A percentile compares a stretch with the other conserved stretches of the same genome.
Conservation (phyloP, 2,888 invertebrate species). For the Pammene fasciana region DNA sequence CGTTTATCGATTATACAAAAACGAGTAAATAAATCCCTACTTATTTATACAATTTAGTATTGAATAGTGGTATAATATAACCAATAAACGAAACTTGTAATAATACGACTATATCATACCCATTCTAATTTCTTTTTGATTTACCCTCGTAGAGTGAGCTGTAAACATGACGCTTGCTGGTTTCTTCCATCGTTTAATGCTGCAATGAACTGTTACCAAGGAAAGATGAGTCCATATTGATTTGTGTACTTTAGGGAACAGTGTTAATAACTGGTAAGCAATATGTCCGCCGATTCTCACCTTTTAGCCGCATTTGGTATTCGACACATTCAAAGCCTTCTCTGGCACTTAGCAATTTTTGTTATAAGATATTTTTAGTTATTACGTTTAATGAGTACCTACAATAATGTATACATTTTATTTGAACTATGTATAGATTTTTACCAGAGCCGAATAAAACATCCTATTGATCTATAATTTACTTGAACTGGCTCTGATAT, state of each 20-base stretch:
- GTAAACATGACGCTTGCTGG: neutral
- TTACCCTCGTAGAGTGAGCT: neutral
- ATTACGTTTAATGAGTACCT: constrained; percentile 17
- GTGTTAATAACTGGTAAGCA: constrained; percentile 29
- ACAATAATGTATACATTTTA: constrained; percentile 17
- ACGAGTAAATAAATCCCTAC: too few relatives aligned
- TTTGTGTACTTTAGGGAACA: constrained; percentile 25
- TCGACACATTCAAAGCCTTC: constrained; percentile 21
- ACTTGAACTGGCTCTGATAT: constrained; percentile 44
- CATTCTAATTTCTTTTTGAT: too few relatives aligned
- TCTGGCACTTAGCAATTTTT: constrained; percentile 27
- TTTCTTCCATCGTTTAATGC: neutral
- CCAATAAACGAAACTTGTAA: too few relatives aligned
- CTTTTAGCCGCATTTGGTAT: constrained; percentile 39
- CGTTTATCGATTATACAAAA: too few relatives aligned
- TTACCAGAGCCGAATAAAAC: constrained; percentile 13
- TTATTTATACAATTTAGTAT: too few relatives aligned
- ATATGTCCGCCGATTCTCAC: constrained; percentile 25
- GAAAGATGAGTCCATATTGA: constrained; percentile 19
- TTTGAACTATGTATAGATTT: constrained; percentile 22
- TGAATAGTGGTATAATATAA: too few relatives aligned
- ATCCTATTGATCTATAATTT: neutral
- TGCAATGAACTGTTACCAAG: constrained; percentile 33
- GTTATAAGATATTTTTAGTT: constrained; percentile 31
- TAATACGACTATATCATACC: too few relatives aligned